These are phyloP conservation scores for Drosophila hamatofila DNA, from an alignment of 2,888 invertebrate genomes.

Conservation along the genomic window DNA sequence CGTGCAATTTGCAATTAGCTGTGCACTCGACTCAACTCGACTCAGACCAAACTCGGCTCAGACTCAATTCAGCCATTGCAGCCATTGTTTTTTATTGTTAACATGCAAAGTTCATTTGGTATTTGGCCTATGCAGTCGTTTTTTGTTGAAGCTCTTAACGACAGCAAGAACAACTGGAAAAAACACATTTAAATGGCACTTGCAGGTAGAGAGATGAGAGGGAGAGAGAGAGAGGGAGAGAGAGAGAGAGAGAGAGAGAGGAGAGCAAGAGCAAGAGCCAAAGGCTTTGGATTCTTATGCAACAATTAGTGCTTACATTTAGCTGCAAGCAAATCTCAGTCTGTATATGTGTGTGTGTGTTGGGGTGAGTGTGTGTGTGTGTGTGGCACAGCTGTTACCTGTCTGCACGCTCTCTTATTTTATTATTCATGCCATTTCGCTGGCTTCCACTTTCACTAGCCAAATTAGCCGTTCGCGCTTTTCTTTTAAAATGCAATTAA, in stretches of 20 bases:
- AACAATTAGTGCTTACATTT: slow-evolving; percentile 74
- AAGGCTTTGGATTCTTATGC: slow-evolving; percentile 66
- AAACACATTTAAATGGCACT: slow-evolving; percentile 34
- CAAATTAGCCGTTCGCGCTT: slow-evolving; percentile 71
- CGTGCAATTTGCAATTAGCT: slow-evolving; percentile 23
- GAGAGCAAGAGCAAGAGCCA: slow-evolving; percentile 15
- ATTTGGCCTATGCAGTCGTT: slow-evolving; percentile 68
- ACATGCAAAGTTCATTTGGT: slow-evolving; percentile 78
- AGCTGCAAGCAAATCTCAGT: slow-evolving; percentile 33
- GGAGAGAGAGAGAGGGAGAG: not conserved
- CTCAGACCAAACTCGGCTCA: not conserved
- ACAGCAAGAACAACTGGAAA: slow-evolving; percentile 30
- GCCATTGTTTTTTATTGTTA: slow-evolving; percentile 40
- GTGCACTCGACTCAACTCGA: not conserved
- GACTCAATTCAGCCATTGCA: not conserved
- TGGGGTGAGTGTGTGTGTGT: slow-evolving; percentile 4
- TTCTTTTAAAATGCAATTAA: slow-evolving; percentile 77
- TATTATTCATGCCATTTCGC: slow-evolving; percentile 66
- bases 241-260: not conserved
- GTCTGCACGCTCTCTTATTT: slow-evolving; percentile 46
- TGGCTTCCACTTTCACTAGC: slow-evolving; percentile 66
- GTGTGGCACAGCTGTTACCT: slow-evolving; percentile 20
- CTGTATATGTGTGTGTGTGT: not conserved
- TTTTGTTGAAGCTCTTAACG: slow-evolving; percentile 57
- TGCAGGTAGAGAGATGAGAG: not conserved